Percentiles rank a stretch among this genome's conserved stretches.
Conservation (phyloP, 2,113 vertebrate genomes). For the Trematomus loennbergii region DNA sequence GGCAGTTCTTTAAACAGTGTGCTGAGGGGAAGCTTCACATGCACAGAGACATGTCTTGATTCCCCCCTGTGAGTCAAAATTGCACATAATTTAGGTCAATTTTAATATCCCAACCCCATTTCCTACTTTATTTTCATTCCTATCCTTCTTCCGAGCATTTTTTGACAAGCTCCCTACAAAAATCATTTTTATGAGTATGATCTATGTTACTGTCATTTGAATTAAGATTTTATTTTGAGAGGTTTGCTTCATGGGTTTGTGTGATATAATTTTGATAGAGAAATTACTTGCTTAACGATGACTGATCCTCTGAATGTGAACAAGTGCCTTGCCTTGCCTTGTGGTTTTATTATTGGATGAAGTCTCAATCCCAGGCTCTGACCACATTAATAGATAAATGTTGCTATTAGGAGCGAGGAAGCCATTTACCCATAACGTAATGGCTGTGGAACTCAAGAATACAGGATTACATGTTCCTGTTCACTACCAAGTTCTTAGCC, state of each 20-base stretch:
- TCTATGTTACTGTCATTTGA: constrained; percentile 24
- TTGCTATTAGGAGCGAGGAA: constrained; percentile 23
- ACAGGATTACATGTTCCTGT: too few relatives aligned
- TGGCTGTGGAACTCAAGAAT: constrained; percentile 18
- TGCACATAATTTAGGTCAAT: constrained; percentile 41
- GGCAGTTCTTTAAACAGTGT: constrained; percentile 48
- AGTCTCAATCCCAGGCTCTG: constrained; percentile 12
- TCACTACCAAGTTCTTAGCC: too few relatives aligned
- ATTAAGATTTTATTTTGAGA: constrained; percentile 23
- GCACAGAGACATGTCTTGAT: constrained; percentile 8
- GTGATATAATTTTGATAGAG: constrained; percentile 20
- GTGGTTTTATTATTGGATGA: constrained; percentile 40
- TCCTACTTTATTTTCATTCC: constrained; percentile 27
- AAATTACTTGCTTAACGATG: constrained; percentile 9
- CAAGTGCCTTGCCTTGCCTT: constrained; percentile 7
- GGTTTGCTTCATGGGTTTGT: constrained; percentile 2
- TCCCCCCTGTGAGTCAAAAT: constrained; percentile 17
- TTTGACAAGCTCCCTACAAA: constrained; percentile 16
- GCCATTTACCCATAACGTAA: constrained; percentile 35
- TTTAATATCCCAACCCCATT: constrained; percentile 15
- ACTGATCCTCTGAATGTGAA: constrained; percentile 50
- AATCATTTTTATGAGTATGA: not conserved
- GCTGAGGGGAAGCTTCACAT: constrained; percentile 19
- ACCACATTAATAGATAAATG: constrained; percentile 32
- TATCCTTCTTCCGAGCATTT: constrained; percentile 13